Percentiles rank a stretch among this genome's conserved stretches.
Conservation (phyloP, 2,797 vertebrate species). For the Hephaestus fuliginosus region DNA sequence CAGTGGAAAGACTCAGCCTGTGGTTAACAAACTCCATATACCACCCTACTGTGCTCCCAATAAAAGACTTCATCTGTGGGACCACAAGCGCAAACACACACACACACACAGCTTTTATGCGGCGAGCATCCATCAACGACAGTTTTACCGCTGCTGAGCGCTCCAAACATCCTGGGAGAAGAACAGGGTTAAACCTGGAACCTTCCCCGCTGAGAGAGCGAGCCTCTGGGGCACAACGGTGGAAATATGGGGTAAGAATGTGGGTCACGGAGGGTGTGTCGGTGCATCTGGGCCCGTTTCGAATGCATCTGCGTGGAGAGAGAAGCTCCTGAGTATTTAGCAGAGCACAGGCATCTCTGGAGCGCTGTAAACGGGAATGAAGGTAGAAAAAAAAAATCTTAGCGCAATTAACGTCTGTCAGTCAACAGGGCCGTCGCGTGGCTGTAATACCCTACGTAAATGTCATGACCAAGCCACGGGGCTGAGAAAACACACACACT, state of each 20-base stretch:
- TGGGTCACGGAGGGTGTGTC: slow-evolving; percentile 46
- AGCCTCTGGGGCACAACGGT: slow-evolving; percentile 48
- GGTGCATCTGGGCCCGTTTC: slow-evolving; percentile 16
- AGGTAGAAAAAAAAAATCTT: slow-evolving; percentile 11
- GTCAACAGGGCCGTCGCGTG: slow-evolving; percentile 53
- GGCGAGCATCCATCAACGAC: slow-evolving; percentile 53
- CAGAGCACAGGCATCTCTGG: neutral
- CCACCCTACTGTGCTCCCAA: slow-evolving; percentile 7
- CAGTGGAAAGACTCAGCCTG: slow-evolving; percentile 23
- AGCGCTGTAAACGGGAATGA: slow-evolving; percentile 7
- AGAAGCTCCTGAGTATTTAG: slow-evolving; percentile 13
- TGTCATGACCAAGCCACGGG: slow-evolving; percentile 70
- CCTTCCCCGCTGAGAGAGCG: slow-evolving; percentile 17
- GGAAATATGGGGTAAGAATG: slow-evolving; percentile 56
- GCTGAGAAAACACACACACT: slow-evolving; percentile 51
- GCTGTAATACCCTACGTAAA: slow-evolving; percentile 68
- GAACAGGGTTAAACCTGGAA: slow-evolving; percentile 47
- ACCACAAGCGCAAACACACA: slow-evolving; percentile 32
- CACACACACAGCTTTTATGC: slow-evolving; percentile 21
- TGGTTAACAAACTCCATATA: slow-evolving; percentile 28
- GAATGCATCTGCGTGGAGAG: slow-evolving; percentile 13
- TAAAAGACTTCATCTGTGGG: slow-evolving; percentile 43
- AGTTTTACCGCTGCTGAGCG: slow-evolving; percentile 42
- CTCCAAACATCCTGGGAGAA: slow-evolving; percentile 25
- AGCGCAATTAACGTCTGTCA: slow-evolving; percentile 66